These are phyloP conservation scores for Ophioninae sp. DNA, from an alignment of 2,888 invertebrate species.

Conservation along the genomic window DNA sequence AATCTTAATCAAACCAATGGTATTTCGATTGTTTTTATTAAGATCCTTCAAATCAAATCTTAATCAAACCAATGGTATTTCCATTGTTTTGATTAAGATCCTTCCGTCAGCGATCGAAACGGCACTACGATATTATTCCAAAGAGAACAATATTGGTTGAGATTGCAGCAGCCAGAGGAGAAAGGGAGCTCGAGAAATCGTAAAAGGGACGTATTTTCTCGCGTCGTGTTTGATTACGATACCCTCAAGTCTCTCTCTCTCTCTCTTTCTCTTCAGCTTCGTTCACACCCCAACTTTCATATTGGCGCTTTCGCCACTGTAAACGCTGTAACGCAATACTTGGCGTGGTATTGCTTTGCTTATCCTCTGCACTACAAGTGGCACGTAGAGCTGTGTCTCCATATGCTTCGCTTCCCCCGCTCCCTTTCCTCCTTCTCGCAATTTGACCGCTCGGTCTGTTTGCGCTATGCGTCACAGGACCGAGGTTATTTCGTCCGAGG, in stretches of 20 bases:
- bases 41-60: no score
- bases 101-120: background rate
- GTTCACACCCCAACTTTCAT: constrained; percentile 71
- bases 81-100: background rate
- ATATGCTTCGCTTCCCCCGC: background rate
- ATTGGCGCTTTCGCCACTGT: constrained; percentile 54
- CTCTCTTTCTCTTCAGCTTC: constrained; percentile 49
- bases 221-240: constrained; percentile 72
- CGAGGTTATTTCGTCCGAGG: constrained; percentile 5
- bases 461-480: constrained; percentile 71
- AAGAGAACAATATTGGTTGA: constrained; percentile 5
- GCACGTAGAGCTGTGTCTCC: constrained; percentile 22
- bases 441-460: constrained; percentile 66
- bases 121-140: background rate
- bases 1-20: no score
- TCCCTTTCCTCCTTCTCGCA: constrained; percentile 41
- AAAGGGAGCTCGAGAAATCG: constrained; percentile 51
- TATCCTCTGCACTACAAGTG: constrained; percentile 42
- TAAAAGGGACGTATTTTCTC: constrained; percentile 64
- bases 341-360: constrained; percentile 50
- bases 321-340: constrained; percentile 68
- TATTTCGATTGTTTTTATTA: no score
- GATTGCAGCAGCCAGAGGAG: constrained; percentile 12
- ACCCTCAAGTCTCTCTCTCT: constrained; percentile 54
- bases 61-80: no score